Evolutionary conservation across 2,888 invertebrate genomes (phyloP), one percentile per base, ranked within the genome.

Genomic region (Philereme vetulata): DNA sequence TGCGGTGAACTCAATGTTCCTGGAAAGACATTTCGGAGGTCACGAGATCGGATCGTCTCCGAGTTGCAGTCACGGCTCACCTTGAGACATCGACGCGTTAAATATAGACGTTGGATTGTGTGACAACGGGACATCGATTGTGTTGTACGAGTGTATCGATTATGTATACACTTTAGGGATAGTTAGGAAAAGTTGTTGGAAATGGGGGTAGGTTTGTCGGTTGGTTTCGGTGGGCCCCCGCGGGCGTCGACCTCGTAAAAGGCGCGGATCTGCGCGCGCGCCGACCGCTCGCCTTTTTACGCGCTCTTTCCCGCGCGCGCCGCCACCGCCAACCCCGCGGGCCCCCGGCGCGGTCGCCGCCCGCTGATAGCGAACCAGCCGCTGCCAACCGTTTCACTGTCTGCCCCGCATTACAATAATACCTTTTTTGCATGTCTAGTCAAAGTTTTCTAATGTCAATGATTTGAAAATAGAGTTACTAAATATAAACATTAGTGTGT

Each of bases 341-440:
- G 88, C 86, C 89, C 87, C 89, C 84, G 84, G 82, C 82, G 83
- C 88, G 90, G 89, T 88, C 90, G 90, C 91, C 90, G 90, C 88
- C 90, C 90, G 90, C 90, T 88, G 91, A 90, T 90, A 90, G 89
- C 86, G 81, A 77, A 82, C 78, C 90, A 90, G 88, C 72, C 77
- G 78, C 79, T 74, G 72, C 83, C 91, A 91, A 91, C 86, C 84
- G 78, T 74, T 80, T 79, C 78, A 80, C 82, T 81, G 90, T 90
- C 90, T 89, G 90, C 88, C 81, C 82, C 86, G 84, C 83, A 70
- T 65, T 56, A 64, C 52, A 59, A 52, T 60, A 42, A 55, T 52
- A 52, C 56, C 21, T 21, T 47, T 60, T 55, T 53, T 60, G 56
- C 50, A 53, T 56, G 55, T 56, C 50, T 55, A 36, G 21, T 21